phyloP scores from a whole-genome alignment of 2,888 invertebrate genomes.

The Nasonovia ribisnigri region DNA sequence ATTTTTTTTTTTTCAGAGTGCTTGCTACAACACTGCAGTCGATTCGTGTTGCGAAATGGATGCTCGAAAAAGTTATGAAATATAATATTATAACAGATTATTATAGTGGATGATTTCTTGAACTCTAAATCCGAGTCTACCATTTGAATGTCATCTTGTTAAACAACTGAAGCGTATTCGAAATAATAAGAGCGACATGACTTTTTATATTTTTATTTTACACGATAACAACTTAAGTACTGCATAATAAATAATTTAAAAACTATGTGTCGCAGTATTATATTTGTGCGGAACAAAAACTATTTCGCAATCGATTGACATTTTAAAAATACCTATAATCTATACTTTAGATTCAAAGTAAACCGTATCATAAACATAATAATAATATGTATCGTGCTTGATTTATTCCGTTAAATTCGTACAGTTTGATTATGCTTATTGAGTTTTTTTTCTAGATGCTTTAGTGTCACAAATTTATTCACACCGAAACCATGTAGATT shows the following conservation, averaged over 20 bases:
- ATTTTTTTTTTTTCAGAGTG: neutral
- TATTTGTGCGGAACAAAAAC: neutral
- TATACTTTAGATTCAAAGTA: neutral
- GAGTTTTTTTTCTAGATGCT: neutral
- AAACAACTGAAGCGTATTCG: conserved; percentile 20
- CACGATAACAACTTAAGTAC: neutral
- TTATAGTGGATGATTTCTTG: conserved; percentile 45
- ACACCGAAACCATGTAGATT: neutral
- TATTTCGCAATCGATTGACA: neutral
- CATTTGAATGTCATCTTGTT: conserved; percentile 31
- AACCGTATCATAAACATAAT: neutral
- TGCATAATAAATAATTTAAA: conserved; percentile 49
- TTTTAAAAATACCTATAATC: neutral
- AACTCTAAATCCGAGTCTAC: neutral
- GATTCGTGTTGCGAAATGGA: neutral
- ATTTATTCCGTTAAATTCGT: neutral
- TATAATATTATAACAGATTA: neutral
- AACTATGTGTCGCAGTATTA: neutral
- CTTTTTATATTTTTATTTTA: neutral
- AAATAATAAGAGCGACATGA: conserved; percentile 8
- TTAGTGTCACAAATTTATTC: conserved; percentile 17
- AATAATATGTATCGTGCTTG: neutral
- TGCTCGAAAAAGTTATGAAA: neutral
- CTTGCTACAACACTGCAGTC: neutral
- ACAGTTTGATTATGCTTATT: neutral